These are phyloP conservation scores for Calameuta idolon DNA, from an alignment of 2,888 invertebrate species.

Conservation along the genomic window DNA sequence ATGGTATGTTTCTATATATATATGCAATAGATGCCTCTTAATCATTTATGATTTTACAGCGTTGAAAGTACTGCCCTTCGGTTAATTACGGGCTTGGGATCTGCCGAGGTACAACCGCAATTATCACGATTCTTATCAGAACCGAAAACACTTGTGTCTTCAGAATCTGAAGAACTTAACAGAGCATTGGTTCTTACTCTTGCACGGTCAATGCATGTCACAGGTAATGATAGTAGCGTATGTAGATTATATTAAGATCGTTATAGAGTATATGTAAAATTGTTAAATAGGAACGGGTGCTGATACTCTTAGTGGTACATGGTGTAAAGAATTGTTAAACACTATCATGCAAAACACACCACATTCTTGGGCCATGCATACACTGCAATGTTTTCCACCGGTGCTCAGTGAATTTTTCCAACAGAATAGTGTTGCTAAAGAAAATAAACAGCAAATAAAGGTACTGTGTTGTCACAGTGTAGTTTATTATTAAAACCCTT, in stretches of 20 bases:
- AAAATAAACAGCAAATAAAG: conserved; percentile 91
- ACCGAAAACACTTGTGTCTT: conserved; percentile 90
- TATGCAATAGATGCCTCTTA: conserved; percentile 62
- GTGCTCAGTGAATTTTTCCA: conserved; percentile 91
- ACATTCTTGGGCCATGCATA: conserved; percentile 95
- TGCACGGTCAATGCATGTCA: conserved; percentile 94
- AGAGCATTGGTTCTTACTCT: conserved; percentile 92
- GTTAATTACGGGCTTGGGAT: conserved; percentile 90
- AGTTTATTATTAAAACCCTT: not conserved
- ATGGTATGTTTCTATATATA: conserved; percentile 71
- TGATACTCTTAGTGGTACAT: conserved; percentile 75
- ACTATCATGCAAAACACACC: conserved; percentile 95
- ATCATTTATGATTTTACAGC: conserved; percentile 67
- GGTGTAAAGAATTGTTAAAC: conserved; percentile 90
- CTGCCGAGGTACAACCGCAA: conserved; percentile 94
- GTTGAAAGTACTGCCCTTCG: conserved; percentile 91
- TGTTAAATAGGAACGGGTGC: conserved; percentile 64
- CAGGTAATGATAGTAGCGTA: conserved; percentile 70
- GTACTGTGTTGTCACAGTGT: conserved; percentile 40
- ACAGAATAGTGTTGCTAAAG: conserved; percentile 83
- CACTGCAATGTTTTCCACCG: conserved; percentile 90
- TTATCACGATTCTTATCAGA: conserved; percentile 92
- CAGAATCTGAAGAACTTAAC: conserved; percentile 95
- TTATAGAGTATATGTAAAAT: conserved; percentile 1
- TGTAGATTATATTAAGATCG: not conserved